These are phyloP conservation scores for Hirtodrosophila cameraria DNA, from an alignment of 2,888 invertebrate species.

Conservation along the genomic window DNA sequence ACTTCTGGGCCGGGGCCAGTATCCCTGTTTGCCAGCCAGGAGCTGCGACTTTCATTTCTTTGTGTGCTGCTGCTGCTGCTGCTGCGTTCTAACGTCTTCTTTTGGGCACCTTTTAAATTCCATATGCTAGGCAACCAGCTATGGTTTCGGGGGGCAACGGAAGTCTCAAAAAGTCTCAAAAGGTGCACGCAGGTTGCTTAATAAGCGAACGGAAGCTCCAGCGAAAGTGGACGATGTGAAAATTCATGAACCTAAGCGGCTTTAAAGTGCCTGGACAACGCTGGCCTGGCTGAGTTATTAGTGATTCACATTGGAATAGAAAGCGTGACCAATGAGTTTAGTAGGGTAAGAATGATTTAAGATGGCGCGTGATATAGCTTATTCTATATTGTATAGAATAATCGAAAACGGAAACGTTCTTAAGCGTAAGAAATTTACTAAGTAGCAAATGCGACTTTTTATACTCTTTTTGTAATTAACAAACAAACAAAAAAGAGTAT, in stretches of 20 bases:
- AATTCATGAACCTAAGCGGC: constrained; percentile 68
- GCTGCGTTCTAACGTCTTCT: constrained; percentile 46
- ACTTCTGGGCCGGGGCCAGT: constrained; percentile 21
- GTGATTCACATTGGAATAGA: constrained; percentile 15
- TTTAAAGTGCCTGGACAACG: constrained; percentile 63
- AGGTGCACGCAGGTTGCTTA: constrained; percentile 66
- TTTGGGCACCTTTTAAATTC: constrained; percentile 22
- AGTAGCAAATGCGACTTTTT: too few species aligned
- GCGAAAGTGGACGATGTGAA: constrained; percentile 42
- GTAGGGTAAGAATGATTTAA: constrained; percentile 55
- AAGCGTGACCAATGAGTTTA: constrained; percentile 55
- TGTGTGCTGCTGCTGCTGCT: too few species aligned
- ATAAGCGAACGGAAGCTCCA: constrained; percentile 56
- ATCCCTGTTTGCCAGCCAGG: not conserved
- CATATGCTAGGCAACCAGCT: constrained; percentile 63
- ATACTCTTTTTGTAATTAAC: too few species aligned
- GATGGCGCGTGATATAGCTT: not conserved
- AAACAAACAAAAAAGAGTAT: too few species aligned
- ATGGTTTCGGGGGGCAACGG: constrained; percentile 33
- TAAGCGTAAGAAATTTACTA: too few species aligned
- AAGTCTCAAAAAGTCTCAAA: too few species aligned
- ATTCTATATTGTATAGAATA: constrained; percentile 12
- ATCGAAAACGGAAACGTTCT: constrained; percentile 33
- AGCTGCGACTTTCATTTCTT: constrained; percentile 45
- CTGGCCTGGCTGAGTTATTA: constrained; percentile 47